Conservation (phyloP, 1,140 invertebrate genomes). For the Ganaspis sp. region DNA sequence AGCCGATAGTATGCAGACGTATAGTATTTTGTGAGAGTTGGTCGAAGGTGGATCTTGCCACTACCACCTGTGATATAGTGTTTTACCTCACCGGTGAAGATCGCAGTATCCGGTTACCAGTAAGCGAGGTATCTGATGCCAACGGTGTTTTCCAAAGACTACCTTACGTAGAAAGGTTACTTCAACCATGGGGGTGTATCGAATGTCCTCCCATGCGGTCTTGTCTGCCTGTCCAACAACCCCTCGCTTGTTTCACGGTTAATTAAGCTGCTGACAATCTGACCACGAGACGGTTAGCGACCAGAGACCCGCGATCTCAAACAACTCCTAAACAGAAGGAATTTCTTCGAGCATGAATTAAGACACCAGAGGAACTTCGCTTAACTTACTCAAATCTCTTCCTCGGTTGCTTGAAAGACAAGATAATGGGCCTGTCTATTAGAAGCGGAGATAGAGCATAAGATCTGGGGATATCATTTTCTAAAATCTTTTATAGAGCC, state of each 20-base stretch:
- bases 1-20: neutral
- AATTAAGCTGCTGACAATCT: conserved; percentile 76
- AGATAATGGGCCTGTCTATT: neutral
- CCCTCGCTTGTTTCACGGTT: conserved; percentile 76
- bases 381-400: conserved; percentile 26
- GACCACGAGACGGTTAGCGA: conserved; percentile 74
- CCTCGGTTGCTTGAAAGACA: neutral
- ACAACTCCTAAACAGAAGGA: conserved; percentile 70
- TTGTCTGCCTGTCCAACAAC: conserved; percentile 72
- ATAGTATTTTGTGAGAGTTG: conserved; percentile 53
- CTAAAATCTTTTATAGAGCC: neutral
- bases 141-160: conserved; percentile 68
- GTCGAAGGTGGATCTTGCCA: conserved; percentile 55
- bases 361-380: conserved; percentile 46
- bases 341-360: conserved; percentile 71
- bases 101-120: conserved; percentile 71
- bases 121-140: conserved; percentile 61
- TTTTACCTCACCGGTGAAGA: conserved; percentile 66
- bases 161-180: conserved; percentile 59
- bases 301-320: conserved; percentile 61
- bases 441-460: neutral
- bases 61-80: conserved; percentile 74
- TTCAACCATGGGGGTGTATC: conserved; percentile 72
- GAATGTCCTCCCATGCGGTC: conserved; percentile 72
- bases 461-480: conserved; percentile 34